Conservation (phyloP, 2,888 invertebrate genomes). For the Beris chalybata region DNA sequence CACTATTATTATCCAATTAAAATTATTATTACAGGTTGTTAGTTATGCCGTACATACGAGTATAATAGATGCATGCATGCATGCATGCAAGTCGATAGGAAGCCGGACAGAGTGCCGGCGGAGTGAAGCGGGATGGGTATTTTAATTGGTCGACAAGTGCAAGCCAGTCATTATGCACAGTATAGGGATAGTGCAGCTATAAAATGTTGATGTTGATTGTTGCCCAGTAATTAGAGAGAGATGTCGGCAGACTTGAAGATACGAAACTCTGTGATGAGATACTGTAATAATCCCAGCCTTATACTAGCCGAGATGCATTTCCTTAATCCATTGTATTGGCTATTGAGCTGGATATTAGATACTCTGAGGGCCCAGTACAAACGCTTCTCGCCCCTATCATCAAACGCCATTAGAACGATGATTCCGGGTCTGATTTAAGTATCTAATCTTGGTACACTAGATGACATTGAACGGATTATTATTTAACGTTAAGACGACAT, state of each 20-base stretch:
- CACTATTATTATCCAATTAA: slow-evolving; percentile 39
- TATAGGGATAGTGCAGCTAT: slow-evolving; percentile 7
- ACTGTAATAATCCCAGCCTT: too few relatives aligned
- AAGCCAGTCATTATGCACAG: slow-evolving; percentile 27
- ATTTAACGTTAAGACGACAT: too few relatives aligned
- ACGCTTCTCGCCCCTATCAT: slow-evolving; percentile 13
- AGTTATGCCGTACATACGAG: slow-evolving; percentile 3
- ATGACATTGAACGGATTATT: too few relatives aligned
- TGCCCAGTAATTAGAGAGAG: slow-evolving; percentile 19
- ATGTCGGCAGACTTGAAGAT: slow-evolving; percentile 2
- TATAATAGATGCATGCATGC: background rate
- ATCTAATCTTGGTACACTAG: background rate
- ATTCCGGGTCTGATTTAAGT: slow-evolving; percentile 22
- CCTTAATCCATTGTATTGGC: too few relatives aligned
- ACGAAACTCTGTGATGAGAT: slow-evolving; percentile 21
- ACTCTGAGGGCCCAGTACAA: too few relatives aligned
- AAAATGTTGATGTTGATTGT: too few relatives aligned
- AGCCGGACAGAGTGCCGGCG: background rate
- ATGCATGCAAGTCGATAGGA: background rate
- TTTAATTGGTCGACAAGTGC: slow-evolving; percentile 33
- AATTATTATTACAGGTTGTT: slow-evolving; percentile 38
- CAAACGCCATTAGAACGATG: slow-evolving; percentile 22
- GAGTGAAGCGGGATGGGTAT: slow-evolving; percentile 12
- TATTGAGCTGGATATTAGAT: too few relatives aligned
- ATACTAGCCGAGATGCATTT: background rate